phyloP scores from a whole-genome alignment of 2,113 vertebrate genomes.

The Bombycilla garrulus region DNA sequence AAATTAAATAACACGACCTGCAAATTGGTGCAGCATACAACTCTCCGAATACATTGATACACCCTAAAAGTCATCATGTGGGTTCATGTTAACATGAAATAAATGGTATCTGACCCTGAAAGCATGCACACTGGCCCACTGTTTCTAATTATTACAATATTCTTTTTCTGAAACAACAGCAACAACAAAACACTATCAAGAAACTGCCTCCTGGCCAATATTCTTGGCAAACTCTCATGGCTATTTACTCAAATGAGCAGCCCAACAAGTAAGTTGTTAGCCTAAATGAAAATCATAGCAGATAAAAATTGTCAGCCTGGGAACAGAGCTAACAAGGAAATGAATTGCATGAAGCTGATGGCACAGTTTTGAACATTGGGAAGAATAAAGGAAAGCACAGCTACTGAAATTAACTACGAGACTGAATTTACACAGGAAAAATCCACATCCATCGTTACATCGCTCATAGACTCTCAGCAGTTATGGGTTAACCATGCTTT shows the following conservation, averaged over 20 bases:
- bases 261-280: slow-evolving; percentile 34
- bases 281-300: slow-evolving; percentile 23
- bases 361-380: neutral
- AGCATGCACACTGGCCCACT: neutral
- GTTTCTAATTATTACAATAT: slow-evolving; percentile 43
- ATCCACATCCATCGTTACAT: rapidly evolving
- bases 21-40: neutral
- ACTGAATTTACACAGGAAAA: neutral
- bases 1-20: neutral
- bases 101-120: neutral
- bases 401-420: neutral
- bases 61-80: neutral
- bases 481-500: neutral
- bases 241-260: slow-evolving; percentile 50
- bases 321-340: slow-evolving; percentile 26
- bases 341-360: neutral
- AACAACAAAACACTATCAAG: neutral
- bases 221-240: neutral
- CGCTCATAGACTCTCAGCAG: neutral
- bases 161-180: neutral
- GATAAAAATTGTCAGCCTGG: slow-evolving; percentile 17
- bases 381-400: neutral
- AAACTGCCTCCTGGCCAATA: neutral
- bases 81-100: neutral
- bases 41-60: neutral